Evolutionary conservation across 2,888 invertebrate species (phyloP).

Genomic region (Brachylomia viminalis): DNA sequence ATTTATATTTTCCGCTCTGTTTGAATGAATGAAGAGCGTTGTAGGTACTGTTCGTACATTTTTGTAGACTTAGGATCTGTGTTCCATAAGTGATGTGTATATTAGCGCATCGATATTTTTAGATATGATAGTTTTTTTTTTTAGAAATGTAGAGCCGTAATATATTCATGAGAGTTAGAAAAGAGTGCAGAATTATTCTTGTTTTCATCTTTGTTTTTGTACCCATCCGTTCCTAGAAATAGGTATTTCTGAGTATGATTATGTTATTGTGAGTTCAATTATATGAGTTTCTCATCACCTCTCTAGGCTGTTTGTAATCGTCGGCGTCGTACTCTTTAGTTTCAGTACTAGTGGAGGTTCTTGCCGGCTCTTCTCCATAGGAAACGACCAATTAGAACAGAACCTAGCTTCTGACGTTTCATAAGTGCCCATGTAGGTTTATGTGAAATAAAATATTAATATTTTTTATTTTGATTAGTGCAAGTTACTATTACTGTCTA

Average conservation of each 20-base stretch:
- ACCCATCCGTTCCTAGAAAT: neutral
- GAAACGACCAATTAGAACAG: too few relatives aligned
- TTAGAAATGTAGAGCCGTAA: neutral
- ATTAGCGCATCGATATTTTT: constrained; percentile 44
- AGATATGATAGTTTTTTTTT: constrained; percentile 5
- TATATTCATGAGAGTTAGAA: neutral
- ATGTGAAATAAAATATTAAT: too few relatives aligned
- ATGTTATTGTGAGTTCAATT: neutral
- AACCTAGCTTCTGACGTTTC: too few relatives aligned
- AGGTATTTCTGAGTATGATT: neutral
- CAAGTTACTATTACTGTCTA: neutral
- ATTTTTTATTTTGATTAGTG: too few relatives aligned
- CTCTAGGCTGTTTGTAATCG: too few relatives aligned
- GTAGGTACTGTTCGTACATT: constrained; percentile 22
- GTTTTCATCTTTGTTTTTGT: neutral
- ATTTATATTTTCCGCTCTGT: constrained; percentile 42
- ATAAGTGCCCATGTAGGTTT: too few relatives aligned
- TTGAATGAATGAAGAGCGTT: constrained; percentile 48
- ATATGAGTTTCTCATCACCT: neutral
- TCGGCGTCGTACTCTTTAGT: neutral
- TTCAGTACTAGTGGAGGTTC: too few relatives aligned
- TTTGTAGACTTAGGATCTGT: constrained; percentile 16
- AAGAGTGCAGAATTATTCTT: neutral
- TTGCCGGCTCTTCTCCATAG: too few relatives aligned
- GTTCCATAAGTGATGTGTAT: constrained; percentile 6